A percentile compares a stretch with the other conserved stretches of the same genome.
Conservation (phyloP, 2,888 invertebrate genomes). For the Pterostichus madidus region DNA sequence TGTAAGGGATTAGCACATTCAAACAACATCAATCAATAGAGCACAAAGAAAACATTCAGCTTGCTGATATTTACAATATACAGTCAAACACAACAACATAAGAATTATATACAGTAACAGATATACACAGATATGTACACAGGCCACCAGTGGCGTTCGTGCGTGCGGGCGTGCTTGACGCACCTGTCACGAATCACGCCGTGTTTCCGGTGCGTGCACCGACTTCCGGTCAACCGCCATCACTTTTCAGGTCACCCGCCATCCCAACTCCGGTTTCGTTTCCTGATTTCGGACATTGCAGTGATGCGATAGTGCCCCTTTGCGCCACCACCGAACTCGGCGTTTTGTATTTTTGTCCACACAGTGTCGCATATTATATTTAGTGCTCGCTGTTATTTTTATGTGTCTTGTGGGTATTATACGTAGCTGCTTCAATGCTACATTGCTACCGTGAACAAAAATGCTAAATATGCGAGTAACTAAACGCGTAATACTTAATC, state of each 20-base stretch:
- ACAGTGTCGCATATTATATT: slow-evolving; percentile 62
- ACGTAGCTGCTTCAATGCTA: slow-evolving; percentile 43
- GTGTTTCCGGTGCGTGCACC: slow-evolving; percentile 54
- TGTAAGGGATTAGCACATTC: slow-evolving; percentile 39
- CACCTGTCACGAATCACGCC: slow-evolving; percentile 56
- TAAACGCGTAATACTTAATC: slow-evolving; percentile 45
- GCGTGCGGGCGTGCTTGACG: slow-evolving; percentile 58
- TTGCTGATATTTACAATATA: slow-evolving; percentile 48
- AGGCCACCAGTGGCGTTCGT: slow-evolving; percentile 56
- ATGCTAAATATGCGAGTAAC: slow-evolving; percentile 41
- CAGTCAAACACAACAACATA: slow-evolving; percentile 53
- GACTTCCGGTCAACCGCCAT: slow-evolving; percentile 36
- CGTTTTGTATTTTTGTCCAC: slow-evolving; percentile 37
- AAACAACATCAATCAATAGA: slow-evolving; percentile 27
- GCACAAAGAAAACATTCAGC: slow-evolving; percentile 65
- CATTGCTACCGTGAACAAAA: slow-evolving; percentile 43
- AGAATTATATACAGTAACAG: slow-evolving; percentile 31
- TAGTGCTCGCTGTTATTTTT: slow-evolving; percentile 65
- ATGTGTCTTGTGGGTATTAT: slow-evolving; percentile 43
- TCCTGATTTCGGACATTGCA: background rate
- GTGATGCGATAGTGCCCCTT: background rate
- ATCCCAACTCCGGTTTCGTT: slow-evolving; percentile 7
- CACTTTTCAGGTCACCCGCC: slow-evolving; percentile 15
- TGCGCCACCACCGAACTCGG: slow-evolving; percentile 31
- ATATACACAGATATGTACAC: slow-evolving; percentile 48